These are phyloP conservation scores for Cricetomys ansorgei DNA, from an alignment of 2,113 vertebrate genomes.

Conservation along the genomic window DNA sequence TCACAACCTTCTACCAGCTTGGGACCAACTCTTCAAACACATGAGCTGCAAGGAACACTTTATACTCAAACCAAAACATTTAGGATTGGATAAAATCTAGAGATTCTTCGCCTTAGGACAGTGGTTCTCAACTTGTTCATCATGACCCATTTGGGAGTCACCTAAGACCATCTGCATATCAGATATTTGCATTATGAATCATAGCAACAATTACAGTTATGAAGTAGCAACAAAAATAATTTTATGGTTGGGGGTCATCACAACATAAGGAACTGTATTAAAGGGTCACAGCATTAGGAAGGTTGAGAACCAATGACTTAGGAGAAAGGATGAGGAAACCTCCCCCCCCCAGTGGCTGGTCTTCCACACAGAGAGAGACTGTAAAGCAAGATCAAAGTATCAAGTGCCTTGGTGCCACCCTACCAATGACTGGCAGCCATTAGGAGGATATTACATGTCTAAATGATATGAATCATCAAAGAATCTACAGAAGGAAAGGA, in stretches of 20 bases:
- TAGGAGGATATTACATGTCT: background rate
- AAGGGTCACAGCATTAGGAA: too few relatives aligned
- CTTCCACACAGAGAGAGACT: background rate
- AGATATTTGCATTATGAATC: too few relatives aligned
- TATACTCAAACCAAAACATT: background rate
- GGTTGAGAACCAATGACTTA: too few relatives aligned
- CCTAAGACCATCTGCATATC: too few relatives aligned
- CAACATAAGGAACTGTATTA: too few relatives aligned
- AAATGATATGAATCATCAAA: background rate
- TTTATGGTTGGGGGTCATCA: too few relatives aligned
- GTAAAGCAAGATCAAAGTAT: background rate
- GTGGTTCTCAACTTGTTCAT: too few relatives aligned
- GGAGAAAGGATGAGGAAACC: background rate
- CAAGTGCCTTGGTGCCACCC: background rate
- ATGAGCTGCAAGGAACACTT: background rate
- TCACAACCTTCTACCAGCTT: background rate
- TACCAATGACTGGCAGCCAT: background rate
- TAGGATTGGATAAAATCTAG: background rate
- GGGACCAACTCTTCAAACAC: background rate
- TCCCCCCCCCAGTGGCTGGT: background rate
- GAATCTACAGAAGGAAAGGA: background rate
- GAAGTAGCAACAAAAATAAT: too few relatives aligned
- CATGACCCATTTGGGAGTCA: too few relatives aligned
- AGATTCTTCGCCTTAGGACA: background rate
- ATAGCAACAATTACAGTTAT: too few relatives aligned